Evolutionary conservation across 2,888 invertebrate genomes (phyloP), one percentile per base, ranked within the genome.

Genomic region (Prosapia bicincta): DNA sequence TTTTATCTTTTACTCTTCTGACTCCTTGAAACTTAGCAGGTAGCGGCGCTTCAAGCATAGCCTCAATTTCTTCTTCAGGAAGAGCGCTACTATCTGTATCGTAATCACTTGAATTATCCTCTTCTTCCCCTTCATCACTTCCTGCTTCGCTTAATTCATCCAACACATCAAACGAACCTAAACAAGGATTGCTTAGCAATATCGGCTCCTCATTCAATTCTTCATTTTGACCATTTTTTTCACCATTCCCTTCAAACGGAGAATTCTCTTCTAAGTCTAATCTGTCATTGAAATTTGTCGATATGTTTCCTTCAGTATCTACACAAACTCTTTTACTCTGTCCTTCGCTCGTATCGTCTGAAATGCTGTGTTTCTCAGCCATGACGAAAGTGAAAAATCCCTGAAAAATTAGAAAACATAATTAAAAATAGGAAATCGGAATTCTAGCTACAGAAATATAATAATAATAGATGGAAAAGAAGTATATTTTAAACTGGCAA

Each of bases 21-120:
- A 66, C 65, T 10, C 54, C 65, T 68, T 71, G 71, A 30, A 65
- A 66, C 65, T 67, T 66, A n/a, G 54, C 66, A 65, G 71, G 30
- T 20, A 76, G 81, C 84, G 86, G 91, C 83, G 93, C 94, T 77
- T 96, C 95, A 71, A 96, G 85, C 90, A 96, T 92, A 82, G 91
- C 91, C 82, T 96, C 95, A 80, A 96, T 90, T 85, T 96, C 95
- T 71, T 94, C 94, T 79, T 93, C 92, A 0, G 93, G 92, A 72
- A 93, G 86, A 81, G 80, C 79, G 65, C 71, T 77, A 15, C 78
- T 80, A n/a, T 79, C 79, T 25, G 74, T 69, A 32, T 75, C 72
- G 9, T 74, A 72, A 43, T 79, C 78, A 43, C 76, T 75, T 2
- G 72, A 77, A 26, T 72, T 24, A 38, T 73, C 71, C 15, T 79